A percentile compares a stretch with the other conserved stretches of the same genome.
These are phyloP conservation scores for Phengaris alcon DNA, from an alignment of 2,888 invertebrate genomes.

Conservation along the genomic window DNA sequence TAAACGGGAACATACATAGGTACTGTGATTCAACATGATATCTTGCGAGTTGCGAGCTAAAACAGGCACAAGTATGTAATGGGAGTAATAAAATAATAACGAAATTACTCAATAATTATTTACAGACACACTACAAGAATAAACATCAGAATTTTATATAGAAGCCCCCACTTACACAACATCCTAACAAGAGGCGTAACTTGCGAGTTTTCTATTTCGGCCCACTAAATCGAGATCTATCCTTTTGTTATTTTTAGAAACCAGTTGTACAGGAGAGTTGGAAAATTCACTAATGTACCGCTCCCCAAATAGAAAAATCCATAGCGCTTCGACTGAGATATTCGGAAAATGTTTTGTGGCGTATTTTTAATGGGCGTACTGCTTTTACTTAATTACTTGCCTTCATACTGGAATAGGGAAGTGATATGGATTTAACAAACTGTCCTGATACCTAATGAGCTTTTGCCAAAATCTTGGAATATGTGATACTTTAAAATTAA, in stretches of 20 bases:
- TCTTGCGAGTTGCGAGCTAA: not conserved
- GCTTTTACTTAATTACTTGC: not conserved
- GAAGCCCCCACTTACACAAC: not conserved
- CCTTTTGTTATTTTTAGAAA: constrained; percentile 15
- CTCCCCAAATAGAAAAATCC: constrained; percentile 8
- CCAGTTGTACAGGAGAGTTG: not conserved
- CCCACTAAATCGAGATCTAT: not conserved
- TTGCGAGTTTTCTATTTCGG: constrained; percentile 1
- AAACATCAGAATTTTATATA: too few species aligned
- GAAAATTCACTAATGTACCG: constrained; percentile 7
- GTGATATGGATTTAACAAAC: too few species aligned
- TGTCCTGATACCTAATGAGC: too few species aligned
- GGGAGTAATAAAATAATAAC: too few species aligned
- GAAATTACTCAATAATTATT: too few species aligned
- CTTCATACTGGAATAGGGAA: not conserved
- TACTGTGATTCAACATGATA: not conserved
- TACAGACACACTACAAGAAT: too few species aligned
- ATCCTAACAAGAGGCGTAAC: not conserved
- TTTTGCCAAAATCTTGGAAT: too few species aligned
- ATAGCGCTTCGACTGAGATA: constrained; percentile 1
- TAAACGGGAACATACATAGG: too few species aligned
- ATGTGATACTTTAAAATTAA: too few species aligned
- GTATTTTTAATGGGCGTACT: not conserved
- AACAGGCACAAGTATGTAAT: too few species aligned
- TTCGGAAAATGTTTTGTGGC: not conserved